Conservation (phyloP, 2,113 vertebrate species). For the Syrmaticus mikado region DNA sequence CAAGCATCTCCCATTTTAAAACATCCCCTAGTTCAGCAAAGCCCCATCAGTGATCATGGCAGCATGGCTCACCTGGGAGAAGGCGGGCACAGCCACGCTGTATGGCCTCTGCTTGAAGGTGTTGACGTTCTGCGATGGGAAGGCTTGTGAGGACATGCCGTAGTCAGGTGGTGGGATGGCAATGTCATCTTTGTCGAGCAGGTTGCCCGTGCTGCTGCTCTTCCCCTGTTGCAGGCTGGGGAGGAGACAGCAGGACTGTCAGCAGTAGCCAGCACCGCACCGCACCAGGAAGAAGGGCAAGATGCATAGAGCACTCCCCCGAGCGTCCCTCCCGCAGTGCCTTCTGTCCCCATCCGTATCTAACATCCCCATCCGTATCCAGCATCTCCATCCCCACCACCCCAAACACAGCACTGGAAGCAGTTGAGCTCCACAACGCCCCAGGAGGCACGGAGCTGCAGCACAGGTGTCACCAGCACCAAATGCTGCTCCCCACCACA, state of each 20-base stretch:
- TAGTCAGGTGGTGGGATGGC: conserved; percentile 87
- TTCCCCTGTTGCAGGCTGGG: conserved; percentile 89
- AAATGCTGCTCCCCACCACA: not conserved
- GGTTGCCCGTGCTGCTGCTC: conserved; percentile 96
- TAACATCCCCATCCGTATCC: not conserved
- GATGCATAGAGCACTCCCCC: no score
- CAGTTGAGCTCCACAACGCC: not conserved
- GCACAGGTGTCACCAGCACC: not conserved
- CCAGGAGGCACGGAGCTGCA: not conserved
- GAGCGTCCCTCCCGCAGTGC: not conserved
- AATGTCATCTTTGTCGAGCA: conserved; percentile 91
- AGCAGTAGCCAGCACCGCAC: not conserved
- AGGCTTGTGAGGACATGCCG: conserved; percentile 77
- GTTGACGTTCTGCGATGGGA: conserved; percentile 79
- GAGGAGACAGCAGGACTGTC: not conserved
- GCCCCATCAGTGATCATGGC: not conserved
- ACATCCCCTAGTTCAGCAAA: not conserved
- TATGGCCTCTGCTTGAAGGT: conserved; percentile 91
- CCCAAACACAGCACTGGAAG: not conserved
- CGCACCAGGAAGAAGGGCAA: not conserved
- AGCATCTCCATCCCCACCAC: not conserved
- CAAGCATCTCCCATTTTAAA: rapidly evolving
- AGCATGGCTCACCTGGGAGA: conserved; percentile 86
- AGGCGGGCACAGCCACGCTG: conserved; percentile 88
- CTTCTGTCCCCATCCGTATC: no score